These are phyloP conservation scores for Hirtodrosophila alboralis DNA, from an alignment of 2,888 invertebrate species.

Conservation along the genomic window DNA sequence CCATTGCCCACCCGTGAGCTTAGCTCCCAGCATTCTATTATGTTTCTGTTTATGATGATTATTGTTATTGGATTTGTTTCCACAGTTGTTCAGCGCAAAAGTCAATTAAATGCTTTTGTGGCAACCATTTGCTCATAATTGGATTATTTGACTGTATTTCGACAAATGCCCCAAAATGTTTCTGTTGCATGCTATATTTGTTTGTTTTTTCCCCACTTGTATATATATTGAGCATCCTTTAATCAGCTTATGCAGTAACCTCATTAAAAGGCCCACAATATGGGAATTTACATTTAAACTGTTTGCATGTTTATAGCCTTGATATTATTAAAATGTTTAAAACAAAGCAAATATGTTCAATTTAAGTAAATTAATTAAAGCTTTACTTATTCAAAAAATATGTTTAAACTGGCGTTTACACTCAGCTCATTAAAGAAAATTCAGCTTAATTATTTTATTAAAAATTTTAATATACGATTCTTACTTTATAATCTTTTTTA, in stretches of 20 bases:
- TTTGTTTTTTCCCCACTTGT: background rate
- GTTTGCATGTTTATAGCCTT: too few species aligned
- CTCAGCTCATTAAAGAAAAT: too few species aligned
- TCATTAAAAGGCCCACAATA: conserved; percentile 24
- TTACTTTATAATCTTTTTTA: too few species aligned
- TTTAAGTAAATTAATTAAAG: too few species aligned
- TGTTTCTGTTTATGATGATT: conserved; percentile 66
- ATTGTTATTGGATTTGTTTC: conserved; percentile 67
- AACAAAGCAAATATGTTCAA: too few species aligned
- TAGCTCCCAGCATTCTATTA: conserved; percentile 39
- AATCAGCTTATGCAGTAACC: conserved; percentile 22
- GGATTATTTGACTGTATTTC: conserved; percentile 50
- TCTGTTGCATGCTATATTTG: conserved; percentile 1
- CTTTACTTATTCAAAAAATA: too few species aligned
- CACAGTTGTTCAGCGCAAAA: conserved; percentile 50
- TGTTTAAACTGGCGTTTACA: too few species aligned
- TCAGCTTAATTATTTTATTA: too few species aligned
- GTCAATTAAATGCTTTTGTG: conserved; percentile 70
- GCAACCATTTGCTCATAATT: conserved; percentile 54
- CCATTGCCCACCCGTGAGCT: conserved; percentile 25
- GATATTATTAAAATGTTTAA: too few species aligned
- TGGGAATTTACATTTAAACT: conserved; percentile 1
- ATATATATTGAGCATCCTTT: background rate
- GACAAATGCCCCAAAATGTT: background rate
- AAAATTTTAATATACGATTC: too few species aligned